These are phyloP conservation scores for Tetrax tetrax DNA, from an alignment of 2,113 vertebrate species.

Conservation along the genomic window DNA sequence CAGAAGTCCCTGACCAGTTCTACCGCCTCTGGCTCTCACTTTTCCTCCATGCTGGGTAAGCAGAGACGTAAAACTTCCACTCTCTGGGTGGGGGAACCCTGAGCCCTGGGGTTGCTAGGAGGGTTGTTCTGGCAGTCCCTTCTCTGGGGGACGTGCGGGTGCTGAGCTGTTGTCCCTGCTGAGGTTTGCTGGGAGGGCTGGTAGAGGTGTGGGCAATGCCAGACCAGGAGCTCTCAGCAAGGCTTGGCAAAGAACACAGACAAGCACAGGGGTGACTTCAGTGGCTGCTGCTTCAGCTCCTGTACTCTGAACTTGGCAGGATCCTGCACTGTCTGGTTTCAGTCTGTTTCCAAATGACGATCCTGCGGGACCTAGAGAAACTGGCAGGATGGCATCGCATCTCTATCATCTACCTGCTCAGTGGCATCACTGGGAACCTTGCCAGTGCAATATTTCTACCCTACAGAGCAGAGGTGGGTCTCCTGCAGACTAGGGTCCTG, in stretches of 20 bases:
- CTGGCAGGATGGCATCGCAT: slow-evolving; percentile 98
- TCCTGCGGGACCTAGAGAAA: slow-evolving; percentile 96
- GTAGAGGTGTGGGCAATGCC: rapidly evolving
- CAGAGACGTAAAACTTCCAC: neutral
- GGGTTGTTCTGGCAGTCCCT: neutral
- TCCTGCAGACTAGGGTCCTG: neutral
- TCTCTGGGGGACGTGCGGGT: neutral
- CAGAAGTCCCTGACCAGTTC: slow-evolving; percentile 97
- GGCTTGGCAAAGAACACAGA: neutral
- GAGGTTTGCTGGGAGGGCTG: neutral
- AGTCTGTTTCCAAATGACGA: slow-evolving; percentile 97
- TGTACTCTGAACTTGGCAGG: slow-evolving; percentile 74
- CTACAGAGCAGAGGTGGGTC: slow-evolving; percentile 93
- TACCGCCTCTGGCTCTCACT: slow-evolving; percentile 98
- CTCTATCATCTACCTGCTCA: slow-evolving; percentile 97
- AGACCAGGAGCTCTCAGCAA: neutral
- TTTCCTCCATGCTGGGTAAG: slow-evolving; percentile 96
- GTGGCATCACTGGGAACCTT: slow-evolving; percentile 95
- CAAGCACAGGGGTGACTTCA: neutral
- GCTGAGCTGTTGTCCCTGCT: neutral
- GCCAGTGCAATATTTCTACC: slow-evolving; percentile 97
- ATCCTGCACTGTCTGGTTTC: slow-evolving; percentile 98
- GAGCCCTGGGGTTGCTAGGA: rapidly evolving
- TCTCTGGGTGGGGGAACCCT: neutral
- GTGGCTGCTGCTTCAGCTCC: slow-evolving; percentile 41